A percentile compares a stretch with the other conserved stretches of the same genome.
phyloP scores from a whole-genome alignment of 2,113 vertebrate species.

The Mastomys coucha region DNA sequence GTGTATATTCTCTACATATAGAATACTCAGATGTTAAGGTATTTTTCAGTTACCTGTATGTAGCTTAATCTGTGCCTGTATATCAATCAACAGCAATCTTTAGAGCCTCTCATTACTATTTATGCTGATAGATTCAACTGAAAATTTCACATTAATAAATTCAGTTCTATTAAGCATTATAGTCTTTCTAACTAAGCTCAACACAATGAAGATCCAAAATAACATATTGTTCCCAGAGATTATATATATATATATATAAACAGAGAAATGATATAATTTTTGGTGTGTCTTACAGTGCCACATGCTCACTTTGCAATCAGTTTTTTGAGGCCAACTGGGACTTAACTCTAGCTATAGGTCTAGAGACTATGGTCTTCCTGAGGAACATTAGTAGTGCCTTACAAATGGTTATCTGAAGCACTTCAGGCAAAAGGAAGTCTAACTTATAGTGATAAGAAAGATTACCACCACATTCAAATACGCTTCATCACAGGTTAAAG shows the following conservation, averaged over 20 bases:
- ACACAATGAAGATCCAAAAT: neutral
- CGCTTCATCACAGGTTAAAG: neutral
- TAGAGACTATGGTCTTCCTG: neutral
- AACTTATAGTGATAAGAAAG: neutral
- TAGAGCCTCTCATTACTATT: neutral
- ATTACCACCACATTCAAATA: neutral
- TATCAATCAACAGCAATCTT: neutral
- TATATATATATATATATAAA: slow-evolving; percentile 19
- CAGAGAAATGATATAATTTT: neutral
- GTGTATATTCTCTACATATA: neutral
- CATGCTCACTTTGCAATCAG: neutral
- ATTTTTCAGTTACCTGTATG: neutral
- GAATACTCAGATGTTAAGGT: neutral
- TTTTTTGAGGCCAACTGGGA: neutral
- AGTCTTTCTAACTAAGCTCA: neutral
- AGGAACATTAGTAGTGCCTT: neutral
- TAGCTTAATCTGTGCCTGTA: neutral
- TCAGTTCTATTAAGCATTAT: neutral
- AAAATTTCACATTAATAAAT: neutral
- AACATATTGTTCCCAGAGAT: neutral
- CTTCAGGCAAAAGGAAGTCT: neutral
- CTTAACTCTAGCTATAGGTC: neutral
- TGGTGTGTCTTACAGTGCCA: neutral
- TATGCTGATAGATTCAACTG: neutral
- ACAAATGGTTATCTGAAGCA: rapidly evolving